phyloP scores from a whole-genome alignment of 2,888 invertebrate species.

The Helicoverpa assulta region DNA sequence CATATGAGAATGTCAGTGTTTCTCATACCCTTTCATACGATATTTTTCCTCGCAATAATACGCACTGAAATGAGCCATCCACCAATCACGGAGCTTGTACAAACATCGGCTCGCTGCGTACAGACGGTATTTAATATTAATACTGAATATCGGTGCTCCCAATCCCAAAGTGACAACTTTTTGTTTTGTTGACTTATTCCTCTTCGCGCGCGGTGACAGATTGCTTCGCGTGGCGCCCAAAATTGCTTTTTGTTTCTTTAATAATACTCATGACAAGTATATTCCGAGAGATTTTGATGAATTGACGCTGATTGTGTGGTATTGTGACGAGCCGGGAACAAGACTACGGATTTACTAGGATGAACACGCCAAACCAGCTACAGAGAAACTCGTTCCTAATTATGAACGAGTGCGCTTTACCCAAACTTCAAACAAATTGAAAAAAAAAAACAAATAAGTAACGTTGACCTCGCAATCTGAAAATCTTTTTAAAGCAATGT shows the following conservation, averaged over 20 bases:
- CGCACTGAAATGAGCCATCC: slow-evolving; percentile 37
- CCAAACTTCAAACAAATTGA: slow-evolving; percentile 26
- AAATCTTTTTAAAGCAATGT: slow-evolving; percentile 55
- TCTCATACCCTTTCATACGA: slow-evolving; percentile 41
- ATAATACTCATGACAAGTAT: slow-evolving; percentile 66
- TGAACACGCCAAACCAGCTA: background rate
- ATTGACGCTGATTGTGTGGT: slow-evolving; percentile 56
- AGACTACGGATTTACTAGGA: slow-evolving; percentile 11
- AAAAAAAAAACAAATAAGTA: slow-evolving; percentile 28
- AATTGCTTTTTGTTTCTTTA: slow-evolving; percentile 67
- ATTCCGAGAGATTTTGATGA: slow-evolving; percentile 62
- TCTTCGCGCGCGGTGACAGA: slow-evolving; percentile 61
- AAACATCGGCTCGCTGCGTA: slow-evolving; percentile 32
- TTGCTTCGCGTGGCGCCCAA: slow-evolving; percentile 58
- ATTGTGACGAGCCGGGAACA: slow-evolving; percentile 13
- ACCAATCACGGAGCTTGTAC: slow-evolving; percentile 28
- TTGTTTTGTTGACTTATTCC: slow-evolving; percentile 71
- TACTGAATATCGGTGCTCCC: slow-evolving; percentile 44
- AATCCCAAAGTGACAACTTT: slow-evolving; percentile 59
- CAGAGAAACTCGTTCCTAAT: slow-evolving; percentile 2
- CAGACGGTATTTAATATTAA: slow-evolving; percentile 57
- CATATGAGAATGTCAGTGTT: slow-evolving; percentile 46
- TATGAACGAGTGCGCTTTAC: slow-evolving; percentile 4
- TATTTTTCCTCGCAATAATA: slow-evolving; percentile 48
- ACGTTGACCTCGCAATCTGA: slow-evolving; percentile 35